Evolutionary conservation across 2,888 invertebrate species (phyloP), one percentile per base, ranked within the genome.

Genomic region (Helicoverpa assulta): DNA sequence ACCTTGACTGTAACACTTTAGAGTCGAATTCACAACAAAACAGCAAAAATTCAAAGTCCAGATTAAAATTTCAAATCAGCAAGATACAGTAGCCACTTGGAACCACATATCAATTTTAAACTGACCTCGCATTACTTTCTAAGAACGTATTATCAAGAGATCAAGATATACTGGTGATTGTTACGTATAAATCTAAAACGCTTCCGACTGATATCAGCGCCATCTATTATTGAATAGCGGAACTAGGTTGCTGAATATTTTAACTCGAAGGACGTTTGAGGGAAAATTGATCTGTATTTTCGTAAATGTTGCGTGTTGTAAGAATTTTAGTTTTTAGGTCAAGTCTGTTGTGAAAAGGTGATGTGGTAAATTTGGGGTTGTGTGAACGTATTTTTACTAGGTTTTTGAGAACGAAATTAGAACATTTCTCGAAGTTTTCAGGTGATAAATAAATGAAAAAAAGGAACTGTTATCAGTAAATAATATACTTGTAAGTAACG

Each of bases 121-220:
- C 37, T 78, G 78, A 73, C 83, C 80, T 82, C 76, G 37, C 61
- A 69, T 61, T 60, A 26, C 62, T 47, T 52, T 19, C 37, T 60
- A 67, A 52, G 47, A 60, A 52, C 58, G 65, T 58, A 56, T 26
- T 70, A 76, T 56, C 67, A 62, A 64, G 63, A 75, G 86, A 81
- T 84, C 87, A 85, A 69, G 74, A 73, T 85, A 85, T 51, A 50
- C 52, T 81, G 82, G 87, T 76, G 75, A 80, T 81, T 68, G 76
- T 21, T 55, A 75, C 57, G 76, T 75, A 83, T 87, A 87, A 88
- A 89, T 88, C 82, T 82, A 66, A 64, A 65, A 70, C 21, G 85
- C 89, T 89, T 88, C 88, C 86, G 84, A 78, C 76, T 63, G 66
- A 18, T 82, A 88, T 89, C 87, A 83, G 71, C 80, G 85, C 82